A percentile compares a stretch with the other conserved stretches of the same genome.
phyloP scores from a whole-genome alignment of 2,113 vertebrate genomes.

The Marmota monax region DNA sequence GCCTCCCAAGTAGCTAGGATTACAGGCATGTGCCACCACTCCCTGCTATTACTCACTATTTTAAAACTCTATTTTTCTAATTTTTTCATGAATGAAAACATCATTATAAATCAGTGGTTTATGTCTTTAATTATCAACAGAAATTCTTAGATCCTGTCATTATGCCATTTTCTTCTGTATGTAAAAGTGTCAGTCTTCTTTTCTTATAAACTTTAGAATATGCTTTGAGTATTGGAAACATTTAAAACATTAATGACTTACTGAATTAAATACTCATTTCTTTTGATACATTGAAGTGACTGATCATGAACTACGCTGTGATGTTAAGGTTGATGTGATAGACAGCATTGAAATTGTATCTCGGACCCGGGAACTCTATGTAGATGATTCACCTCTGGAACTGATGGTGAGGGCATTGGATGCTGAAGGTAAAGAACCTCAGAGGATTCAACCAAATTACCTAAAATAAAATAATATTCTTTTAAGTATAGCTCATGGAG shows the following conservation, averaged over 20 bases:
- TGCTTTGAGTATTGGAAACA: neutral
- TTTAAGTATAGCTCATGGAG: neutral
- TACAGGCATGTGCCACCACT: too few species aligned
- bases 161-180: slow-evolving; percentile 28
- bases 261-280: slow-evolving; percentile 53
- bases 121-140: neutral
- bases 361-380: slow-evolving; percentile 84
- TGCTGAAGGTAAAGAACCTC: slow-evolving; percentile 81
- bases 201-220: neutral
- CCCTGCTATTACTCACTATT: neutral
- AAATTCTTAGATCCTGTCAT: slow-evolving; percentile 35
- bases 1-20: neutral
- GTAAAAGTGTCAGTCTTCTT: neutral
- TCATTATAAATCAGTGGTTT: neutral
- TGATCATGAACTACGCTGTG: slow-evolving; percentile 84
- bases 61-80: slow-evolving; percentile 28
- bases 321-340: slow-evolving; percentile 85
- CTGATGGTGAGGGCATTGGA: slow-evolving; percentile 85
- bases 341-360: slow-evolving; percentile 84
- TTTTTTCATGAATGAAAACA: slow-evolving; percentile 44
- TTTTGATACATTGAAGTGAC: slow-evolving; percentile 80
- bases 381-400: slow-evolving; percentile 85
- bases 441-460: neutral
- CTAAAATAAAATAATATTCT: neutral
- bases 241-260: neutral